phyloP scores from a whole-genome alignment of 2,113 vertebrate genomes.

The Aspiorhynchus laticeps region DNA sequence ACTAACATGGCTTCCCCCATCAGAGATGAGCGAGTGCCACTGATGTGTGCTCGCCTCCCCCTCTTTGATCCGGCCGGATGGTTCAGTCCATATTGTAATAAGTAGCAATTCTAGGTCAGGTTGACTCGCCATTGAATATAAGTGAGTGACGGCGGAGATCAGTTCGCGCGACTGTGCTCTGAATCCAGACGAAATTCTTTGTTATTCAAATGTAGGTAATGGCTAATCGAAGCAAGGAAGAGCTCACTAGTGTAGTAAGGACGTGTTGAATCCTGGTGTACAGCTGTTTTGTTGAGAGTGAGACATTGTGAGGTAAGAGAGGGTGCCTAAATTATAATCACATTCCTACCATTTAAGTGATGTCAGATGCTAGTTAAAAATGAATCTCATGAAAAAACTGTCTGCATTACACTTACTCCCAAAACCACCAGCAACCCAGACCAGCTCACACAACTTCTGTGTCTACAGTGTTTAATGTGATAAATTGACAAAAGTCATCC shows the following conservation, averaged over 20 bases:
- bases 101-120: constrained; percentile 82
- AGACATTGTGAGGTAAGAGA: neutral
- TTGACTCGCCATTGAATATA: constrained; percentile 75
- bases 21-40: neutral
- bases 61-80: constrained; percentile 64
- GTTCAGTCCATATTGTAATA: constrained; percentile 80
- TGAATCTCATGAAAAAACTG: neutral
- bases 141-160: constrained; percentile 54
- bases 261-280: neutral
- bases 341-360: neutral
- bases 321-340: neutral
- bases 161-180: neutral
- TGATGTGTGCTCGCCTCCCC: constrained; percentile 40
- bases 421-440: neutral
- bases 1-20: constrained; percentile 6
- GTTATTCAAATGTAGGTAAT: neutral
- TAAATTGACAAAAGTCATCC: neutral
- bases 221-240: neutral
- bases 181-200: neutral
- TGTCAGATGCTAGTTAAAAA: neutral
- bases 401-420: neutral
- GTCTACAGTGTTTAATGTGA: neutral
- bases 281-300: neutral
- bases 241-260: neutral
- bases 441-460: neutral